These are phyloP conservation scores for Pomatorhinus ruficollis DNA, from an alignment of 2,113 vertebrate genomes.

Conservation along the genomic window DNA sequence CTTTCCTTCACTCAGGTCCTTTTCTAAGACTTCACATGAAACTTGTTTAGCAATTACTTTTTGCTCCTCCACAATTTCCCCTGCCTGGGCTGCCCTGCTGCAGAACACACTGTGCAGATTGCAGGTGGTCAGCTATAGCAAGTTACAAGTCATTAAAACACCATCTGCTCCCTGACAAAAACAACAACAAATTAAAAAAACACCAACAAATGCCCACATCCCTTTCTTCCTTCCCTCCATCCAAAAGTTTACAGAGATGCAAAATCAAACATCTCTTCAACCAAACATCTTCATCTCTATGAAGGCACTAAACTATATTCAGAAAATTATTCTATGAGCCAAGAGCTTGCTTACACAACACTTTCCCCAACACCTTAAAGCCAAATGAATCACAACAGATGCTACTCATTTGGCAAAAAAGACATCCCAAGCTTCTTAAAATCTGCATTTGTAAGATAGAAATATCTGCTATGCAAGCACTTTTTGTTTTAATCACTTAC, in stretches of 20 bases:
- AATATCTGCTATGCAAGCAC: neutral
- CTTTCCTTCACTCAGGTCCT: neutral
- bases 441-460: neutral
- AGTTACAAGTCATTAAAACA: neutral
- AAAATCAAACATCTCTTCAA: neutral
- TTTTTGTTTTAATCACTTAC: neutral
- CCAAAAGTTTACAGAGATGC: neutral
- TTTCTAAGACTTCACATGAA: neutral
- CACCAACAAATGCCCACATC: too few species aligned
- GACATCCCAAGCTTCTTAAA: neutral
- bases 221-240: neutral
- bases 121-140: neutral
- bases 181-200: neutral
- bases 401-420: neutral
- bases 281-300: neutral
- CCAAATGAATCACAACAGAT: neutral
- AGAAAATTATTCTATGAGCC: neutral
- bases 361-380: neutral
- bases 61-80: rapidly evolving
- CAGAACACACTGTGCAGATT: neutral
- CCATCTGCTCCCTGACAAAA: neutral
- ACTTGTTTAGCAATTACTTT: neutral
- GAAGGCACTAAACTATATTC: neutral
- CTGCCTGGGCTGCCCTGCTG: neutral
- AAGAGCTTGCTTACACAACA: neutral